These are phyloP conservation scores for Drosophila diplacantha DNA, from an alignment of 2,888 invertebrate species.

Conservation along the genomic window DNA sequence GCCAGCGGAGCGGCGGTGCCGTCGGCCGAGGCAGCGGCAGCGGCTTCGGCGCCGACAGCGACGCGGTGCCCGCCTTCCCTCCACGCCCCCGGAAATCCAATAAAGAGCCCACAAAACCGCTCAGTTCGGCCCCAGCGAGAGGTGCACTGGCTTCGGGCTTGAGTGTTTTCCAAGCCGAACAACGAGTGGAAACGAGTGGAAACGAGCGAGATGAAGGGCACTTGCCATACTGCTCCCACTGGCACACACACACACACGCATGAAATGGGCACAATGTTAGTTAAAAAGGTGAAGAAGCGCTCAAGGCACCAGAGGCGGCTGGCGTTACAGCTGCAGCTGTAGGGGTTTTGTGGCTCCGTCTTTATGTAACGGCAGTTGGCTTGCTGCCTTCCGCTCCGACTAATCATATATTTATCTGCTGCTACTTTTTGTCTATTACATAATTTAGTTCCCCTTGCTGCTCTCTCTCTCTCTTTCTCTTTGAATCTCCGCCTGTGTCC, in stretches of 20 bases:
- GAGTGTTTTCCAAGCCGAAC: conserved; percentile 27
- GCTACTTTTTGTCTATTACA: conserved; percentile 61
- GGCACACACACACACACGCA: neutral
- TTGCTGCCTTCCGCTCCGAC: conserved; percentile 42
- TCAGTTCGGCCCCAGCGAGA: conserved; percentile 20
- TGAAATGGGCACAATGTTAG: conserved; percentile 9
- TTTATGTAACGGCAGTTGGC: conserved; percentile 52
- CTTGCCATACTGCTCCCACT: conserved; percentile 8
- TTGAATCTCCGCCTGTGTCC: conserved; percentile 6
- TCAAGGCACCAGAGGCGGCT: conserved; percentile 3
- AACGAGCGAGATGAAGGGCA: conserved; percentile 1
- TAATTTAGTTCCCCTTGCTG: conserved; percentile 46
- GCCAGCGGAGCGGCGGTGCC: conserved; percentile 44
- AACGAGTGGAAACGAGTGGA: conserved; percentile 12
- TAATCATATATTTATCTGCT: conserved; percentile 64
- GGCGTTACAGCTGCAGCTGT: conserved; percentile 21
- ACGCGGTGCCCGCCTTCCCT: conserved; percentile 30
- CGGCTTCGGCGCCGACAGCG: conserved; percentile 44
- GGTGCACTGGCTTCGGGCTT: conserved; percentile 10
- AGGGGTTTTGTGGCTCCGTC: conserved; percentile 5
- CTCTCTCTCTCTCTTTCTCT: conserved; percentile 12
- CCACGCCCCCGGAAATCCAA: conserved; percentile 35
- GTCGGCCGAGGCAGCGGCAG: conserved; percentile 44
- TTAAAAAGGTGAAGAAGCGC: conserved; percentile 23
- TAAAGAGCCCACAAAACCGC: conserved; percentile 19